A percentile compares a stretch with the other conserved stretches of the same genome.
These are phyloP conservation scores for Porites lutea DNA, from an alignment of 64 coral and sea anemone species.

Conservation along the genomic window DNA sequence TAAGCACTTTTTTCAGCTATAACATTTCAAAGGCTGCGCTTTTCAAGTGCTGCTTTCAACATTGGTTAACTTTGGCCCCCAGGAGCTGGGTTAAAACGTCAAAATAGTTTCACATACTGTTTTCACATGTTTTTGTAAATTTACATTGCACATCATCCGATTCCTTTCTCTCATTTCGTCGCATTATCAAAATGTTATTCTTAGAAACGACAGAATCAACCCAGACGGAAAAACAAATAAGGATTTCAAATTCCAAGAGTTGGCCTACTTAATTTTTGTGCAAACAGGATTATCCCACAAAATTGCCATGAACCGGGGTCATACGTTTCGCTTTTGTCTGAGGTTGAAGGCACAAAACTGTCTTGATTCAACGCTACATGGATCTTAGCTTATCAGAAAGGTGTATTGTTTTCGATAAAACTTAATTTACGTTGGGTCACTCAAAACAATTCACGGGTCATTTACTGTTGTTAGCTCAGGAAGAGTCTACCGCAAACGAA, in stretches of 20 bases:
- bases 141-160: background rate
- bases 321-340: conserved; percentile 20
- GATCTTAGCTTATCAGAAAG: background rate
- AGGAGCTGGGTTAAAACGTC: background rate
- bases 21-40: background rate
- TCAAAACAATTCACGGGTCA: conserved; percentile 26
- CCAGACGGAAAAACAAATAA: background rate
- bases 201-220: conserved; percentile 20
- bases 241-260: conserved; percentile 25
- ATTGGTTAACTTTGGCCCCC: background rate
- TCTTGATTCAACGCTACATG: background rate
- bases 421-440: conserved; percentile 32
- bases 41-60: background rate
- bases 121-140: background rate
- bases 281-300: conserved; percentile 28
- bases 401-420: conserved; percentile 35
- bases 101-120: background rate
- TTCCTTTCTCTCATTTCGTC: background rate
- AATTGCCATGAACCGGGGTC: background rate
- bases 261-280: conserved; percentile 12
- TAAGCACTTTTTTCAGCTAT: background rate
- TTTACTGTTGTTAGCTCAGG: background rate
- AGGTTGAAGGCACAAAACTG: background rate
- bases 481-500: background rate
- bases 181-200: conserved; percentile 9